A percentile compares a stretch with the other conserved stretches of the same genome.
These are phyloP conservation scores for Neoniphon sammara DNA, from an alignment of 2,797 vertebrate species.

Conservation along the genomic window DNA sequence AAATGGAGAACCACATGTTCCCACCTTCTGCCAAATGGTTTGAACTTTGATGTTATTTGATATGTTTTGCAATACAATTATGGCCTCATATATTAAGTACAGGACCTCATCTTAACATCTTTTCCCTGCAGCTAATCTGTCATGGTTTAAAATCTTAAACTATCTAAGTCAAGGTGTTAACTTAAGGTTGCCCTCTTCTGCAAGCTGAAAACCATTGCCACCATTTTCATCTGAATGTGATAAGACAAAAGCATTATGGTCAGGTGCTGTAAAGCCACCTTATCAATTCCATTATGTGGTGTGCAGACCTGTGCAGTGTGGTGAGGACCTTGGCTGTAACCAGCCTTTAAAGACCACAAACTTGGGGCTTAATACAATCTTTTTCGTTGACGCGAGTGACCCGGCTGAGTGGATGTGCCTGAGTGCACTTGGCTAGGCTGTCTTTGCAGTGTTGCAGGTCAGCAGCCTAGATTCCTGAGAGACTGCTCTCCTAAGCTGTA, in stretches of 20 bases:
- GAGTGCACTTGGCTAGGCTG: constrained; percentile 67
- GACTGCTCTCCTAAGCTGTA: constrained; percentile 71
- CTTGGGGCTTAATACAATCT: constrained; percentile 72
- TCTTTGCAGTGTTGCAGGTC: constrained; percentile 74
- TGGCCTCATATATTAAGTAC: not conserved
- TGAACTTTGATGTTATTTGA: constrained; percentile 6
- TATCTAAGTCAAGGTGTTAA: constrained; percentile 1
- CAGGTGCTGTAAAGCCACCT: constrained; percentile 43
- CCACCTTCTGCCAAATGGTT: constrained; percentile 35
- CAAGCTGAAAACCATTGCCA: constrained; percentile 6
- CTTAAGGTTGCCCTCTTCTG: constrained; percentile 12
- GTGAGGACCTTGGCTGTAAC: not conserved
- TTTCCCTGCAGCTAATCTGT: not conserved
- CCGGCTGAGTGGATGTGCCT: constrained; percentile 65
- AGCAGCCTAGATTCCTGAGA: constrained; percentile 69
- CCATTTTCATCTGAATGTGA: constrained; percentile 41
- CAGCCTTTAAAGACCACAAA: constrained; percentile 69
- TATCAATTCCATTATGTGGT: constrained; percentile 64
- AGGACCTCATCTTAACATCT: constrained; percentile 16
- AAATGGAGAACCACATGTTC: constrained; percentile 8
- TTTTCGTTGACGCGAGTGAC: constrained; percentile 69
- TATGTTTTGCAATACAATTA: not conserved
- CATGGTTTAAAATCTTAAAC: constrained; percentile 21
- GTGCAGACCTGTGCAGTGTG: constrained; percentile 43
- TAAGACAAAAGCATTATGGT: constrained; percentile 46